Base-by-base conservation (phyloP, 2,113 vertebrate species). In the Alligator sinensis region DNA sequence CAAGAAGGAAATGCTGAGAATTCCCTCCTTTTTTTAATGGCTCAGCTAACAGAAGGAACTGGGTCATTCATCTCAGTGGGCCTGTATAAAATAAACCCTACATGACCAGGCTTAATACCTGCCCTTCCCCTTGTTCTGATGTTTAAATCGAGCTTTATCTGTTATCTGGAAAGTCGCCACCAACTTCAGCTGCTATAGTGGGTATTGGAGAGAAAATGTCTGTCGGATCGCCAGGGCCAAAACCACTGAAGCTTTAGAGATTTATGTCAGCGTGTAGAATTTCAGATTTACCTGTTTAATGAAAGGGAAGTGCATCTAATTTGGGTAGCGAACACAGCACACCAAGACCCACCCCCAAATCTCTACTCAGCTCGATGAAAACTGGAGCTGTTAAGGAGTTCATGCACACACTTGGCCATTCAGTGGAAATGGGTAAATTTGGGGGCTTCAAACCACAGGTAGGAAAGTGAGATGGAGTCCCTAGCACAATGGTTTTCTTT, bases 311-410 rank as follows among this genome's bases (percentile, higher is more conserved):
- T 5, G 60, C 82, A 85, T 91, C 88, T 66, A 90, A 84, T 66
- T 88, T 87, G 80, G 55, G 61, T 84, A 91, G 82, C 86, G 91
- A 95, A 94, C 96, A 96, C 93, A 96, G 94, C 90, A 96, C 96
- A 95, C 30, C 30, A 18, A 30, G 64, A 68, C 17, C 17, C n/a
- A 96, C 95, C 95, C 90, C 90, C 89, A 95, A 95, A 93, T 96
- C 90, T 89, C 91, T 34, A 17, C 84, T 88, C 88, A 74, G 90
- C 54, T 59, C 57, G 88, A 87, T 14, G 82, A 55, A 84, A 87
- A 87, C n/a, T 38, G 28, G 84, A 61, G 84, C 83, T 74, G 63
- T 77, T 4, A 57, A 91, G 86, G 91, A 79, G 84, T 84, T 62
- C 89, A 54, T 21, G 68, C 54, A 88, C 78, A 84, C 30, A 89